These are phyloP conservation scores for Omphaloscelis lunosa DNA, from an alignment of 2,888 invertebrate species.

Conservation along the genomic window DNA sequence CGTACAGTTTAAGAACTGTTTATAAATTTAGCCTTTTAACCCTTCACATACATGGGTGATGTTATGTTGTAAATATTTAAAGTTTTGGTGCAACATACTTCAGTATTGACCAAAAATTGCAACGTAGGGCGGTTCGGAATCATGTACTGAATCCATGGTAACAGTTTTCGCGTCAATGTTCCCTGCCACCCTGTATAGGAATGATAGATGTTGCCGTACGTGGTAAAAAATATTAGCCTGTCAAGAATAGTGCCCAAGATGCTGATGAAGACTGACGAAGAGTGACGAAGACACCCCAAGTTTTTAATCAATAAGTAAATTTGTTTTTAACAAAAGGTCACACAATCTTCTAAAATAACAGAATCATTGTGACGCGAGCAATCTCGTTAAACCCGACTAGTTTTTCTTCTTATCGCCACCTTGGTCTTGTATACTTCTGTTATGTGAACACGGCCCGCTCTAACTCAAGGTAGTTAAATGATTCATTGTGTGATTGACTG, in stretches of 20 bases:
- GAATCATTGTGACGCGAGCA: slow-evolving; percentile 33
- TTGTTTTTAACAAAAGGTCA: slow-evolving; percentile 6
- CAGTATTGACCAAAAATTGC: no score
- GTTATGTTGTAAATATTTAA: no score
- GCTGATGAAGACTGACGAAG: no score
- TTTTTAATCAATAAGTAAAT: neutral
- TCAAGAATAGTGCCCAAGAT: neutral
- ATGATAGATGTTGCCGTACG: neutral
- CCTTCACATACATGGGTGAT: no score
- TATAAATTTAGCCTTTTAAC: no score
- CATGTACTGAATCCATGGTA: no score
- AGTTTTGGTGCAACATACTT: no score
- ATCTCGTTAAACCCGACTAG: slow-evolving; percentile 9
- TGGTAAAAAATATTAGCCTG: no score
- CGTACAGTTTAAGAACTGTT: neutral
- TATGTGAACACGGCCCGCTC: slow-evolving; percentile 36
- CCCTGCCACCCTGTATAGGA: no score
- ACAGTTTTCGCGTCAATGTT: no score
- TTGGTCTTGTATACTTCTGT: slow-evolving; percentile 54
- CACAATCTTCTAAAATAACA: slow-evolving; percentile 15
- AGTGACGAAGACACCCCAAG: no score
- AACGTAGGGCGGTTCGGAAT: no score
- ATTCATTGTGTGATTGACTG: slow-evolving; percentile 25
- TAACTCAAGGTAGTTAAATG: slow-evolving; percentile 9
- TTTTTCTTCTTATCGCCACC: slow-evolving; percentile 47